Percentiles rank a stretch among this genome's conserved stretches.
phyloP scores from a whole-genome alignment of 2,113 vertebrate genomes.

The Psittacula cyanocephala region DNA sequence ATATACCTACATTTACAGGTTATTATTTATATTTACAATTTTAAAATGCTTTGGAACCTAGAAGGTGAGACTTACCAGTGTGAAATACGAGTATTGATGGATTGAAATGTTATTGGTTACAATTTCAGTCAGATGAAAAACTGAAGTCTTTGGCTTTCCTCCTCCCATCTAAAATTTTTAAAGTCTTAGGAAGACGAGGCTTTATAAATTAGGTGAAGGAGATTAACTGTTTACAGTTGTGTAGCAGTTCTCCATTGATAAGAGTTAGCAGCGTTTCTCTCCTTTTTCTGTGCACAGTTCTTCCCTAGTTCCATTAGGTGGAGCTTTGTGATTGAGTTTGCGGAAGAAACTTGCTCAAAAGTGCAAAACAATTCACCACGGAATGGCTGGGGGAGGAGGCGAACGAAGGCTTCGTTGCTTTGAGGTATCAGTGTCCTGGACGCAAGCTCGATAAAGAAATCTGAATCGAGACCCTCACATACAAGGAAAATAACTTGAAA shows the following conservation, averaged over 20 bases:
- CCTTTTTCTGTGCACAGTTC: not conserved
- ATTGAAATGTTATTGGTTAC: not conserved
- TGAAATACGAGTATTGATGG: not conserved
- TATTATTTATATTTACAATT: not conserved
- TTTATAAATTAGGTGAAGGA: not conserved
- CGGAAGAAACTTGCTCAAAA: not conserved
- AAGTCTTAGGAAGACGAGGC: not conserved
- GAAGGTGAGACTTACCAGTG: not conserved
- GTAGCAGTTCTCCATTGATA: not conserved
- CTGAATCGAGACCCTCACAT: slow-evolving; percentile 17
- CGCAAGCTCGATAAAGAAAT: not conserved
- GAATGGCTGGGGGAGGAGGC: not conserved
- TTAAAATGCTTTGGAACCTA: not conserved
- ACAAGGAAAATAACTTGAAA: slow-evolving; percentile 64
- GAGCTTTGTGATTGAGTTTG: slow-evolving; percentile 53
- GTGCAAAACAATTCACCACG: not conserved
- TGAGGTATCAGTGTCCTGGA: slow-evolving; percentile 42
- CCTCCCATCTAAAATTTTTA: not conserved
- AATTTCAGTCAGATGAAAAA: not conserved
- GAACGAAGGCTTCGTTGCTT: slow-evolving; percentile 28
- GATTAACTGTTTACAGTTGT: not conserved
- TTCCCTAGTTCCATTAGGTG: slow-evolving; percentile 30
- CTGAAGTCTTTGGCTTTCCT: not conserved
- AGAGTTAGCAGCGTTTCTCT: not conserved
- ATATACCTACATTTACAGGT: not conserved